A percentile compares a stretch with the other conserved stretches of the same genome.
phyloP scores from a whole-genome alignment of 2,888 invertebrate species.

The Leptinotarsa haldemani region DNA sequence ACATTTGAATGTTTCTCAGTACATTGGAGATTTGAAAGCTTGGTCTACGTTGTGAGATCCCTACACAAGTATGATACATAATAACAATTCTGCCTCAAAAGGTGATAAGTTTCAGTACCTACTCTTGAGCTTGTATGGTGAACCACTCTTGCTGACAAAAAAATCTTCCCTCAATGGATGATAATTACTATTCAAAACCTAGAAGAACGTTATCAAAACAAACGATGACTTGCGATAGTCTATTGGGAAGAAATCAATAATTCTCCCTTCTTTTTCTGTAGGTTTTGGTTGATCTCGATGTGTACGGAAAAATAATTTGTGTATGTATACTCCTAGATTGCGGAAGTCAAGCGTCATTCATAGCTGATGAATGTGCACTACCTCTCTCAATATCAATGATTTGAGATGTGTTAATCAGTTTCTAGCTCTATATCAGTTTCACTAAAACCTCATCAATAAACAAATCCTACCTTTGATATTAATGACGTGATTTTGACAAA shows the following conservation, averaged over 20 bases:
- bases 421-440: constrained; percentile 3
- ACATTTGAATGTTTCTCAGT: neutral
- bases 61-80: constrained; percentile 3
- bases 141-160: neutral
- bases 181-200: too few relatives aligned
- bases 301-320: neutral
- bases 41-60: constrained; percentile 12
- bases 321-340: neutral
- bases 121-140: neutral
- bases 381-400: neutral
- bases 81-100: too few relatives aligned
- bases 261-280: too few relatives aligned
- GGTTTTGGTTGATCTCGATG: neutral
- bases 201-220: too few relatives aligned
- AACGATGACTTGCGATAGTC: too few relatives aligned
- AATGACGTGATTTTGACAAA: neutral
- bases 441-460: neutral
- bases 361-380: neutral
- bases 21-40: neutral
- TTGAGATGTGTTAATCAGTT: neutral
- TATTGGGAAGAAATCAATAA: too few relatives aligned
- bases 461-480: neutral
- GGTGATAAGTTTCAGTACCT: constrained; percentile 20
- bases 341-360: neutral
- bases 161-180: too few relatives aligned